Base-by-base conservation (phyloP, 53 echinoderm and acorn worm genomes). In the Astropecten irregularis region DNA sequence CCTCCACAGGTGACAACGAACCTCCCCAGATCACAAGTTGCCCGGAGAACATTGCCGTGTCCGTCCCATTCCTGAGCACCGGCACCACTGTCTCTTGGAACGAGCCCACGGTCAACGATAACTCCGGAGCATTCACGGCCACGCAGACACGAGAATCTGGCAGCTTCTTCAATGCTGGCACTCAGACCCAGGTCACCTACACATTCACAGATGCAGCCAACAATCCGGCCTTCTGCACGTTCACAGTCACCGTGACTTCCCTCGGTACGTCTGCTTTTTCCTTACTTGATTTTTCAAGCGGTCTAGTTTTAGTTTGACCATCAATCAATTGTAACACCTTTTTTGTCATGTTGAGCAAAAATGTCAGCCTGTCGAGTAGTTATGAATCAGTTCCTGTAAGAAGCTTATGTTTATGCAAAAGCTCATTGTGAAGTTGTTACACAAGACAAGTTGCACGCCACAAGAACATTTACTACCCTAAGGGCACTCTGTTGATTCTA, bases 71-170 rank as follows among this genome's bases (percentile, higher is more conserved):
- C 46, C 71, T 63, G 22, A 70, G 73, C 49, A 82, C 86, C 4
- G 26, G 63, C 3, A 82, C 89, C 19, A 52, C 76, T 2, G 77
- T 92, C 33, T 59, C 85, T 16, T 92, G 92, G 92, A 71, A 53
- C 46, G 61, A 26, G 22, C 92, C 92, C 32, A 44, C 19, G 3
- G 92, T 60, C 7, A 74, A 33, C 21, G 92, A 92, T 61, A 85
- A 89, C 76, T 83, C 86, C 2, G 89, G 89, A 23, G 29, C 14
- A n/a, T 34, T 87, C 18, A 69, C 76, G 14, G 40, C 58, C 71
- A 63, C 46, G 0, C 66, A 72, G 18, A 71, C 68, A 33, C 22
- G n/a, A 26, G 21, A 68, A 19, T 88, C 92, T 3, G 92, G 88
- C 18, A 68, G 71, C 49, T 47, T 73, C 40, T 92, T 92, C 58